These are phyloP conservation scores for Eupithecia insigniata DNA, from an alignment of 2,888 invertebrate species.

Conservation along the genomic window DNA sequence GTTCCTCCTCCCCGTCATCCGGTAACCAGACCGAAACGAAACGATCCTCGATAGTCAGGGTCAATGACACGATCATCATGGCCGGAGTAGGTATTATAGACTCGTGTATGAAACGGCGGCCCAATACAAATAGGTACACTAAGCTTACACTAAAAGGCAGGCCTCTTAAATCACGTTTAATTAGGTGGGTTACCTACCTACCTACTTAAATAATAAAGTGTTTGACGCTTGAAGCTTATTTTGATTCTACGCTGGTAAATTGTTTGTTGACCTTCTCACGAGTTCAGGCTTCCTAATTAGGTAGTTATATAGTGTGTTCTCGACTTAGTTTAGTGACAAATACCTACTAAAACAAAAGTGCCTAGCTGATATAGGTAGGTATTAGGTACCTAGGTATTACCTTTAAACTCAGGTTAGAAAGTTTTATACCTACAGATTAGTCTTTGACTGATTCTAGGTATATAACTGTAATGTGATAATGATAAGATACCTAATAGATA, in stretches of 20 bases:
- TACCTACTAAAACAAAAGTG: background rate
- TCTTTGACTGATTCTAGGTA: too few relatives aligned
- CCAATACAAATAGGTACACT: background rate
- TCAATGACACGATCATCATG: constrained; percentile 69
- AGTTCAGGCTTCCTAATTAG: background rate
- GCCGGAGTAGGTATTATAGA: constrained; percentile 46
- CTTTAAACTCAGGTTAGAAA: too few relatives aligned
- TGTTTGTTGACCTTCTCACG: constrained; percentile 9
- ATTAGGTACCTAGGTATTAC: too few relatives aligned
- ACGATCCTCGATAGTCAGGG: constrained; percentile 63
- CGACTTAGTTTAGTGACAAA: background rate
- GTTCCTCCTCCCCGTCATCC: constrained; percentile 61
- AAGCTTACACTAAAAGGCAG: background rate
- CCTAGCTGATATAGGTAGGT: background rate
- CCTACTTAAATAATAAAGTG: background rate
- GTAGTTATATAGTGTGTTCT: too few relatives aligned
- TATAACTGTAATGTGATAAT: too few relatives aligned
- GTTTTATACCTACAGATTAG: too few relatives aligned
- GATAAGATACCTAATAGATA: too few relatives aligned
- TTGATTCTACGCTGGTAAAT: constrained; percentile 5
- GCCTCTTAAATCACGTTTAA: constrained; percentile 11
- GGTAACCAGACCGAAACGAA: constrained; percentile 77
- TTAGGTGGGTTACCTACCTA: background rate
- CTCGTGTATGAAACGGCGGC: background rate
- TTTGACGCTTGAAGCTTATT: constrained; percentile 4